Evolutionary conservation across 2,888 invertebrate species (phyloP).

Genomic region (Harpalus rubripes): DNA sequence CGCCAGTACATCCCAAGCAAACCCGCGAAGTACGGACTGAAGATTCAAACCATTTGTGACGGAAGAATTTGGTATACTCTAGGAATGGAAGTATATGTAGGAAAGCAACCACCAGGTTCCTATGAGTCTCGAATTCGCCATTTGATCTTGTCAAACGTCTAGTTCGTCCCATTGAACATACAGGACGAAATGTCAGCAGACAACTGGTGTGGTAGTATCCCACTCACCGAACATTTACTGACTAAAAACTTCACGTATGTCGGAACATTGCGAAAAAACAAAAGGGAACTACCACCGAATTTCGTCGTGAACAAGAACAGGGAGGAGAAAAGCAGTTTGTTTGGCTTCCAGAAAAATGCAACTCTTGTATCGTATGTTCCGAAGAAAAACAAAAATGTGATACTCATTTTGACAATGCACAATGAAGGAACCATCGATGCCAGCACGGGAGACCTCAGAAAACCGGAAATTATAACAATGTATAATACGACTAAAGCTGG

Average conservation of each 20-base stretch:
- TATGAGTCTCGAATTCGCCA: no score
- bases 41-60: constrained; percentile 66
- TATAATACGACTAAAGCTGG: no score
- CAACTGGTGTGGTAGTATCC: no score
- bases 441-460: no score
- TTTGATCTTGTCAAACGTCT: not conserved
- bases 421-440: not conserved
- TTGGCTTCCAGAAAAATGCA: constrained; percentile 33
- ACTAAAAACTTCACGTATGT: no score
- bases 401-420: not conserved
- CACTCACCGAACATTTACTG: no score
- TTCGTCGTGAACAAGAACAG: not conserved
- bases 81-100: constrained; percentile 52
- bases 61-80: constrained; percentile 66
- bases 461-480: no score
- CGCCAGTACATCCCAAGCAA: constrained; percentile 59
- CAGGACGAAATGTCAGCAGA: not conserved
- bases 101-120: constrained; percentile 52
- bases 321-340: not conserved
- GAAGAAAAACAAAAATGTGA: constrained; percentile 37
- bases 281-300: constrained; percentile 4
- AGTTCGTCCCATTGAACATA: constrained; percentile 53
- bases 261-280: constrained; percentile 19
- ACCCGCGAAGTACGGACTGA: constrained; percentile 68
- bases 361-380: constrained; percentile 47